Evolutionary conservation across 2,797 vertebrate genomes (phyloP), one percentile per base, ranked within the genome.

Genomic region (Semotilus atromaculatus): DNA sequence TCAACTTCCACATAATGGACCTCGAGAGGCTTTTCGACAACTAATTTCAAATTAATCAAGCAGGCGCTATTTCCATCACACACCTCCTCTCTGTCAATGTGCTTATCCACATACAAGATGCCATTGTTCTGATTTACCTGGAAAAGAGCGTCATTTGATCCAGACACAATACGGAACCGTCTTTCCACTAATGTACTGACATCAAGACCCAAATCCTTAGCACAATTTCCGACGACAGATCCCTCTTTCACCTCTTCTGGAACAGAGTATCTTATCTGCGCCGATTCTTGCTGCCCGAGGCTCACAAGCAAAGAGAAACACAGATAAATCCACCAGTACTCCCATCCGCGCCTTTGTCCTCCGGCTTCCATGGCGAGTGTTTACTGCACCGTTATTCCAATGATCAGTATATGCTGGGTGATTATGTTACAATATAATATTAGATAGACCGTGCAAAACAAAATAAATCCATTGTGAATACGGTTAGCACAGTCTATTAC

Each of bases 131-230:
- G 86, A 78, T 95, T 95, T 84, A 96, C 93, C 58, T 91, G 91
- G 81, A 96, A 95, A 74, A 94, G 90, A 18, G 89, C 85, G 13
- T 91, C 91, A 3, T 89, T 89, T 10, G 79, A 89, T 73, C 89
- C 93, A 86, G 95, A 93, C 4, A 93, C 93, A 85, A 96, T 91
- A 74, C 94, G 93, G 43, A 96, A 94, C 31, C 92, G 86, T 81
- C 95, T 92, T 1, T 93, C 91, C 29, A 74, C 82, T 81, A 96
- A 90, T 8, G 92, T 93, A 2, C 38, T 77, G 40, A 91, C 77
- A 43, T 96, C 94, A 76, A 96, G 88, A 23, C 94, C 94, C 70
- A 96, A 90, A 87, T 96, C 95, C 88, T 95, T 96, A 0, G 95
- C 94, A 9, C 95, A 89, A 82, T 95, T 95, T 58, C 96, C 96